A percentile compares a stretch with the other conserved stretches of the same genome.
Evolutionary conservation across 2,113 vertebrate genomes (phyloP).

Genomic region (Rhinopithecus roxellana): DNA sequence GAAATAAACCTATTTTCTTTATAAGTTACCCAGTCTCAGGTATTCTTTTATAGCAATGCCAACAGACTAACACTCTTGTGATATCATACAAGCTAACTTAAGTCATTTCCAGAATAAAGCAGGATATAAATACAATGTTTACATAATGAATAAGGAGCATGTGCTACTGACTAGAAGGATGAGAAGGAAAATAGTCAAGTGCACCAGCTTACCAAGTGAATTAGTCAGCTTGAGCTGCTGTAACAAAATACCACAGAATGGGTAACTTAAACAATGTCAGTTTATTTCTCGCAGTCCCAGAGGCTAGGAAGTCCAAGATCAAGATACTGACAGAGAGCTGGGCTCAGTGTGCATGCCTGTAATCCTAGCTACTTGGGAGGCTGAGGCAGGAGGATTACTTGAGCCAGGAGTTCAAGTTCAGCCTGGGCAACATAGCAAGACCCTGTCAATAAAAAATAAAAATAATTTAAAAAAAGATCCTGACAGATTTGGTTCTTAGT

Average conservation of each 20-base stretch:
- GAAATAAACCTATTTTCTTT: too few relatives aligned
- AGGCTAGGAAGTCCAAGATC: not conserved
- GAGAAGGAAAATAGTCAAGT: not conserved
- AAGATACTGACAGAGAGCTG: not conserved
- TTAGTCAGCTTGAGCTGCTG: not conserved
- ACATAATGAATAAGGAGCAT: not conserved
- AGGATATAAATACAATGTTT: not conserved
- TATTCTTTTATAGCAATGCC: too few relatives aligned
- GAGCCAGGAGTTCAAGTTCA: not conserved
- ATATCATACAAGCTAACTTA: slow-evolving; percentile 9
- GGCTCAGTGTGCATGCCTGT: not conserved
- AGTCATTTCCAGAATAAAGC: slow-evolving; percentile 32
- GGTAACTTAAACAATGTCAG: not conserved
- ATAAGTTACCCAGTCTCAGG: not conserved
- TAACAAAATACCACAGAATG: not conserved
- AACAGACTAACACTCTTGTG: not conserved
- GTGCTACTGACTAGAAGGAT: not conserved
- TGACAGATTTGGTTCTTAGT: not conserved
- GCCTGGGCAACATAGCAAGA: not conserved
- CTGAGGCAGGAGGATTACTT: not conserved
- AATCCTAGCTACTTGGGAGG: not conserved
- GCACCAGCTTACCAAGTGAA: not conserved
- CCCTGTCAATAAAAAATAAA: not conserved
- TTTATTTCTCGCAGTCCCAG: not conserved
- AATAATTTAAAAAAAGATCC: not conserved